A percentile compares a stretch with the other conserved stretches of the same genome.
Conservation (phyloP, 2,113 vertebrate species). For the Mesocricetus auratus region DNA sequence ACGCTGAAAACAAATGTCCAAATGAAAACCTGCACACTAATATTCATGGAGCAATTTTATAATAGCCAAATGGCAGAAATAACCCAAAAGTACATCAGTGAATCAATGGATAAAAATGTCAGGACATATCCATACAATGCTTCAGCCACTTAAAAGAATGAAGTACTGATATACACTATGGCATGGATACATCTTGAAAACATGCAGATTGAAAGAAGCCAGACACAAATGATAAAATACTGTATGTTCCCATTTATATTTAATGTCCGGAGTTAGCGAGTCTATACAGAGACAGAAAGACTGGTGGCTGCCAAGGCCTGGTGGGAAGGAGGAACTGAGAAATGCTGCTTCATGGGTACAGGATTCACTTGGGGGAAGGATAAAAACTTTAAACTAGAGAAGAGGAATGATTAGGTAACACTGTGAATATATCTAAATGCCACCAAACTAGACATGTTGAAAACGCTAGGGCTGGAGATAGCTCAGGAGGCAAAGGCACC, state of each 20-base stretch:
- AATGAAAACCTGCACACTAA: not conserved
- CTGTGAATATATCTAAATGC: not conserved
- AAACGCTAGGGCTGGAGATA: not conserved
- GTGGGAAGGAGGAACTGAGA: not conserved
- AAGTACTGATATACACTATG: not conserved
- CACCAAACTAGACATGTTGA: not conserved
- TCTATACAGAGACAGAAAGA: not conserved
- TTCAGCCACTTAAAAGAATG: not conserved
- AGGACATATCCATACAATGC: too few species aligned
- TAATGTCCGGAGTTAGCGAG: not conserved
- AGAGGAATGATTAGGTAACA: not conserved
- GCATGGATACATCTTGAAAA: not conserved
- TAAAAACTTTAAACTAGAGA: not conserved
- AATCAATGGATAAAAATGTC: not conserved
- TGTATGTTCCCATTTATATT: not conserved
- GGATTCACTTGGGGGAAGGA: not conserved
- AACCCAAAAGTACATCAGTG: not conserved
- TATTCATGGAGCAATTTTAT: not conserved
- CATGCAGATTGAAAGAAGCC: not conserved
- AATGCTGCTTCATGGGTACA: not conserved
- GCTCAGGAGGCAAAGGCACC: not conserved
- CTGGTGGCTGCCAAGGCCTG: not conserved
- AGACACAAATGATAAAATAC: not conserved
- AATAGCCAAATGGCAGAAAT: not conserved
- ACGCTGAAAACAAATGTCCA: not conserved